phyloP scores from a whole-genome alignment of 2,797 vertebrate genomes.

The Rhinatrema bivittatum region DNA sequence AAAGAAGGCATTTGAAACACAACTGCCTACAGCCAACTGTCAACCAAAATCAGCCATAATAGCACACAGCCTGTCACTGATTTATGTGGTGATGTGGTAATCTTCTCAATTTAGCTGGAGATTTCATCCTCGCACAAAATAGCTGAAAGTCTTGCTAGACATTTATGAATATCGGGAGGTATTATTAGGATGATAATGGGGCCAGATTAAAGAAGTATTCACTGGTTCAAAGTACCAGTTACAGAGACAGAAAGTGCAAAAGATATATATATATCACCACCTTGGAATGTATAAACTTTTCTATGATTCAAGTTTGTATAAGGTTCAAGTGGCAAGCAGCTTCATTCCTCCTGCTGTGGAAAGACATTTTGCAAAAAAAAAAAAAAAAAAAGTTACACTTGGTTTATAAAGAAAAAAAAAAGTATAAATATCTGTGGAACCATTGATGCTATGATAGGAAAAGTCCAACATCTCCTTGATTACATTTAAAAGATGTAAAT shows the following conservation, averaged over 20 bases:
- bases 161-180: slow-evolving; percentile 67
- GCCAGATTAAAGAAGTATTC: slow-evolving; percentile 62
- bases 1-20: slow-evolving; percentile 72
- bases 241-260: slow-evolving; percentile 39
- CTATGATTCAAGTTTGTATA: slow-evolving; percentile 38
- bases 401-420: no score
- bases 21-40: slow-evolving; percentile 73
- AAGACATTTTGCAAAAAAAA: slow-evolving; percentile 43
- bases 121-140: slow-evolving; percentile 64
- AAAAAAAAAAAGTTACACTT: no score
- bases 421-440: no score
- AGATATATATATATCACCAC: slow-evolving; percentile 6
- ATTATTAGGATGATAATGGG: slow-evolving; percentile 69
- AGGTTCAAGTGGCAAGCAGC: slow-evolving; percentile 46
- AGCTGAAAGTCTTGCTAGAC: slow-evolving; percentile 67
- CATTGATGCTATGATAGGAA: no score
- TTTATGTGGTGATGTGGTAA: slow-evolving; percentile 75
- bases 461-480: no score
- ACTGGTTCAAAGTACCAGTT: slow-evolving; percentile 59
- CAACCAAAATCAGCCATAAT: slow-evolving; percentile 77
- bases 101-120: slow-evolving; percentile 73
- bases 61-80: slow-evolving; percentile 70
- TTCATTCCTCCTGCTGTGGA: slow-evolving; percentile 39
- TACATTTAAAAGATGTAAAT: no score
- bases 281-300: slow-evolving; percentile 32